Conservation (phyloP, 2,113 vertebrate species). For the Gasterosteus nipponicus region DNA sequence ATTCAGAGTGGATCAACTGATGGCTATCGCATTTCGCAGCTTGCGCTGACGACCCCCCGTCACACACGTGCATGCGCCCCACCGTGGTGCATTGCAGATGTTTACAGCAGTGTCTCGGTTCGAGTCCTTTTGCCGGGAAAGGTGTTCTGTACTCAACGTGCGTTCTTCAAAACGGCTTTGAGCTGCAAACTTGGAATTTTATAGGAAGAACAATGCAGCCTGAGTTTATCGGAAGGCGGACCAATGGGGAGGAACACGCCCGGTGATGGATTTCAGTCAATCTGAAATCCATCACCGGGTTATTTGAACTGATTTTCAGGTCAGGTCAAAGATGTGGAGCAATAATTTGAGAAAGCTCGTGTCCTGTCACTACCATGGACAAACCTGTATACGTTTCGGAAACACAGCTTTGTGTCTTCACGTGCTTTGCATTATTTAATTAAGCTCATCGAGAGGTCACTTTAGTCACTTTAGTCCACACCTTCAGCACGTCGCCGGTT, state of each 20-base stretch:
- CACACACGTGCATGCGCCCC: conserved; percentile 64
- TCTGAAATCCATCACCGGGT: conserved; percentile 34
- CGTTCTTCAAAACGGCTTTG: conserved; percentile 17
- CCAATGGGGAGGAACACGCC: neutral
- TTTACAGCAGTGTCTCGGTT: conserved; percentile 62
- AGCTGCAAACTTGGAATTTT: neutral
- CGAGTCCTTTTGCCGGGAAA: conserved; percentile 9
- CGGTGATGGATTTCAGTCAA: neutral
- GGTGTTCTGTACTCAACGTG: neutral
- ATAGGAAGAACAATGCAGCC: neutral
- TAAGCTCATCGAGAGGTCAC: conserved; percentile 24
- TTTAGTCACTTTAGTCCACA: conserved; percentile 3
- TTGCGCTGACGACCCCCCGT: conserved; percentile 46
- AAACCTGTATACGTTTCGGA: conserved; percentile 18
- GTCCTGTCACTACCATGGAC: neutral
- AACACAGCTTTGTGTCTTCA: neutral
- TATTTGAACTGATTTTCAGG: conserved; percentile 23
- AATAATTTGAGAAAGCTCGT: conserved; percentile 1
- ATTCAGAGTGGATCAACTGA: conserved; percentile 77
- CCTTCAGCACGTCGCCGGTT: neutral
- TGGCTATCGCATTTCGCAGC: conserved; percentile 69
- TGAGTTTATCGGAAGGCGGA: conserved; percentile 11
- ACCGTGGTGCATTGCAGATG: conserved; percentile 76
- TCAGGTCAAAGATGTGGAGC: conserved; percentile 7
- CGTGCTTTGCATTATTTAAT: conserved; percentile 32